Base-by-base conservation (phyloP, 2,888 invertebrate species). In the Cyaniris semiargus region DNA sequence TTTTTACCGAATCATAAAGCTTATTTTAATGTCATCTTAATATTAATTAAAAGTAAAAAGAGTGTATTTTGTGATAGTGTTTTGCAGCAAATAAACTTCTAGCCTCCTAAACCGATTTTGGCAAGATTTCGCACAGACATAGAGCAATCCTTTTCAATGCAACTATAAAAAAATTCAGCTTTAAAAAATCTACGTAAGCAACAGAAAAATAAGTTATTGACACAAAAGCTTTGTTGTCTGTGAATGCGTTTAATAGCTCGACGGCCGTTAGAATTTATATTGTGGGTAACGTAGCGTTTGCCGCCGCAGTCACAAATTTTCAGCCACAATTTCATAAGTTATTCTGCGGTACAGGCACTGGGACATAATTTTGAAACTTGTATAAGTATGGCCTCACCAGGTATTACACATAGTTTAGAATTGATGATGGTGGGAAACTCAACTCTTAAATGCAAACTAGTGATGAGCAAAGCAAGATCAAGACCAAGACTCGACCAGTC, bases 281-380 rank as follows among this genome's bases (percentile, higher is more conserved):
- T 27, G 60, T 66, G 58, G 21, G 21, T 58, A 58, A 58, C 58
- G 58, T 58, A 21, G 58, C 58, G 58, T 58, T 58, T 58, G n/a
- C 58, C 60, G 27, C 60, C 60, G 60, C 60, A 66, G 60, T 27
- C 60, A 66, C 60, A 66, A 66, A 66, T 66, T 58, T 58, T 23
- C 60, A 66, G 23, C 60, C 60, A 13, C 60, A 27, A 66, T 66
- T 66, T 66, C 60, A 66, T 66, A 66, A 66, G 60, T 66, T 66
- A 66, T 66, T 66, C 60, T 23, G 60, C 23, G 60, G 60, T 27
- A 27, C 27, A 66, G 60, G 58, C 58, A 21, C 8, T 13, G 23
- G 13, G 23, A 66, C 60, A 66, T 58, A 21, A 21, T 60, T 60
- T 60, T 60, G 60, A 60, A 60, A 60, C 23, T 60, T 60, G 23